Evolutionary conservation across 2,113 vertebrate species (phyloP).

Genomic region (Thalassarche chlororhynchos): DNA sequence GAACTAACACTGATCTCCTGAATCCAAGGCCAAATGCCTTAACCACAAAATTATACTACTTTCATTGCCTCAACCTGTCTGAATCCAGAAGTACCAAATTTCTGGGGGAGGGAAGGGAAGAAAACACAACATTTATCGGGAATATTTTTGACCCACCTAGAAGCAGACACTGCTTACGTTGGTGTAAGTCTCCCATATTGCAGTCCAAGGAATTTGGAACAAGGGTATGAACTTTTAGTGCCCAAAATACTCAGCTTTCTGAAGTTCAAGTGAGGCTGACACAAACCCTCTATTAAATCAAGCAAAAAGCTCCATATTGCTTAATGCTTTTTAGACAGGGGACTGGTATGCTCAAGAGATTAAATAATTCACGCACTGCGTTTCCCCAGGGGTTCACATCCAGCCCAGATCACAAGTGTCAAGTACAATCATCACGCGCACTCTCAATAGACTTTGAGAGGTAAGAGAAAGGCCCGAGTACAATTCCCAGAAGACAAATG

Average conservation of each 20-base stretch:
- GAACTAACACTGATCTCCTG: not conserved
- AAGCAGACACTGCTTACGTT: not conserved
- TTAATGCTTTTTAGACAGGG: not conserved
- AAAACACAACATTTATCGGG: not conserved
- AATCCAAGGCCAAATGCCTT: not conserved
- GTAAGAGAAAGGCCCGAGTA: rapidly evolving
- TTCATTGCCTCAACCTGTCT: not conserved
- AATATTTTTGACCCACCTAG: not conserved
- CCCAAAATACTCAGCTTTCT: not conserved
- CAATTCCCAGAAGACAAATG: not conserved
- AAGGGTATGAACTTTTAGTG: not conserved
- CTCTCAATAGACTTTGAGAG: not conserved
- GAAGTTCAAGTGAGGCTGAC: not conserved
- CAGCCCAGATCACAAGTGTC: not conserved
- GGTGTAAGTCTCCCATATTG: not conserved
- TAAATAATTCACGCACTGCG: not conserved
- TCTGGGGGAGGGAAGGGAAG: not conserved
- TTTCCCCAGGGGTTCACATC: not conserved
- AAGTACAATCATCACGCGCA: not conserved
- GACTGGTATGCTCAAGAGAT: not conserved
- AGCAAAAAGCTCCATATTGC: not conserved
- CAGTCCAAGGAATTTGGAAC: not conserved
- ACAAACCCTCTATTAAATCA: not conserved
- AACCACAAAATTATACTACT: not conserved
- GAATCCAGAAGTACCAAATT: not conserved